Percentiles rank a stretch among this genome's conserved stretches.
Evolutionary conservation across 2,888 invertebrate genomes (phyloP).

Genomic region (Dasypolia templi): DNA sequence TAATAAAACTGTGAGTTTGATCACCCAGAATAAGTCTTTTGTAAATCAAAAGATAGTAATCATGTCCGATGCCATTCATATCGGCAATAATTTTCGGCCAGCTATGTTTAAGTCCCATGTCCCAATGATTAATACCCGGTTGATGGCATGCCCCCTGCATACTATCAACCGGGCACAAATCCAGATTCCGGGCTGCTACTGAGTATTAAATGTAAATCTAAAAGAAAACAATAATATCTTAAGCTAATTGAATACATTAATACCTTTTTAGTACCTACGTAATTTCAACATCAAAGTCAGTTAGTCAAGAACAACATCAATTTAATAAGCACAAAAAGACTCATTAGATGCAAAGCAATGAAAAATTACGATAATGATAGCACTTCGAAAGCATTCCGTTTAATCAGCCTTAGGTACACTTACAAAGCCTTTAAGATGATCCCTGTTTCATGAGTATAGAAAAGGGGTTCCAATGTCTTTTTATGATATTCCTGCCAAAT

Average conservation of each 20-base stretch:
- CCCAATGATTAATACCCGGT: too few species aligned
- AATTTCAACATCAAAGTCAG: background rate
- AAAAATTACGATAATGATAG: conserved; percentile 10
- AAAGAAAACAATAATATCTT: background rate
- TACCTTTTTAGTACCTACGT: background rate
- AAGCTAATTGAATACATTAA: background rate
- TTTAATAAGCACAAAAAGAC: background rate
- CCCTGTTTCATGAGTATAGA: background rate
- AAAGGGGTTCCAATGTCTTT: conserved; percentile 3
- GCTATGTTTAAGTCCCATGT: too few species aligned
- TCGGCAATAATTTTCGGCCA: too few species aligned
- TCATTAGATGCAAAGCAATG: background rate
- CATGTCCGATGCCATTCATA: too few species aligned
- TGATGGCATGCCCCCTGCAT: too few species aligned
- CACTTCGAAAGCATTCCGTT: conserved; percentile 9
- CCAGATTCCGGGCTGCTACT: too few species aligned
- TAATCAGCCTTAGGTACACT: conserved; percentile 16
- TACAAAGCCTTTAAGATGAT: conserved; percentile 15
- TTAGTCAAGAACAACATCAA: background rate
- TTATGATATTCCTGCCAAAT: background rate
- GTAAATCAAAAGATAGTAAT: too few species aligned
- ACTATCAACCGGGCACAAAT: too few species aligned
- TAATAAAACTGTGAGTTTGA: background rate
- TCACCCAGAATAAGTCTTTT: background rate
- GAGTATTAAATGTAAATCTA: background rate